Evolutionary conservation across 2,113 vertebrate genomes (phyloP).

Genomic region (Pseudonaja textilis): DNA sequence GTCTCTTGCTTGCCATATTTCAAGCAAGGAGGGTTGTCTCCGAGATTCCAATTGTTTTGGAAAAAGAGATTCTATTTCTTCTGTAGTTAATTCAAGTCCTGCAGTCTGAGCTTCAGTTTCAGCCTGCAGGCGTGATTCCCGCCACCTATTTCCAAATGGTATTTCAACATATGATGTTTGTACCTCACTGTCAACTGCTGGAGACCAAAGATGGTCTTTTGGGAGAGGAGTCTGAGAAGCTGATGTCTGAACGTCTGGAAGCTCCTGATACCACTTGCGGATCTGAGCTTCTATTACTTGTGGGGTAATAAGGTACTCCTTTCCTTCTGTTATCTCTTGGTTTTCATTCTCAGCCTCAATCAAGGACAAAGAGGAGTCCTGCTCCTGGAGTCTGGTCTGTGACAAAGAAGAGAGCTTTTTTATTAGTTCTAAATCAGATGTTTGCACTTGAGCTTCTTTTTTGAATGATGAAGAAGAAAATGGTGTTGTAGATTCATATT

Average conservation of each 20-base stretch:
- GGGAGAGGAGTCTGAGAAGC: not conserved
- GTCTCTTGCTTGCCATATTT: constrained; percentile 9
- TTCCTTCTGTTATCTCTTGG: constrained; percentile 19
- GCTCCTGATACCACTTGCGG: constrained; percentile 30
- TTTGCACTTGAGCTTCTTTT: not conserved
- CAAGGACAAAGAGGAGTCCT: constrained; percentile 8
- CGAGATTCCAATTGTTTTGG: not conserved
- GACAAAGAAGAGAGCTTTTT: not conserved
- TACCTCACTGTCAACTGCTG: not conserved
- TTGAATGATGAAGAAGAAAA: not conserved
- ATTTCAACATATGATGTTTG: not conserved
- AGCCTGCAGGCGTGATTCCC: fast-evolving
- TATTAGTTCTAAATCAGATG: not conserved
- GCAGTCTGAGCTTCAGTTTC: fast-evolving
- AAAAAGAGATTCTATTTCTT: not conserved
- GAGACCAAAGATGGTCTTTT: not conserved
- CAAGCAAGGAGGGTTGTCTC: constrained; percentile 8
- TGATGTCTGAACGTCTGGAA: not conserved
- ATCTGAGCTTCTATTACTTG: constrained; percentile 9
- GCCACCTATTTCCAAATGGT: fast-evolving
- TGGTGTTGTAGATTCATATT: not conserved
- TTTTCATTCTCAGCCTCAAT: not conserved
- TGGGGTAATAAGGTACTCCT: not conserved
- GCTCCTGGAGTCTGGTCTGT: not conserved
- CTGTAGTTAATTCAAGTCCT: not conserved